phyloP scores from a whole-genome alignment of 2,888 invertebrate species.

The Drosophila pseudotalamancana region DNA sequence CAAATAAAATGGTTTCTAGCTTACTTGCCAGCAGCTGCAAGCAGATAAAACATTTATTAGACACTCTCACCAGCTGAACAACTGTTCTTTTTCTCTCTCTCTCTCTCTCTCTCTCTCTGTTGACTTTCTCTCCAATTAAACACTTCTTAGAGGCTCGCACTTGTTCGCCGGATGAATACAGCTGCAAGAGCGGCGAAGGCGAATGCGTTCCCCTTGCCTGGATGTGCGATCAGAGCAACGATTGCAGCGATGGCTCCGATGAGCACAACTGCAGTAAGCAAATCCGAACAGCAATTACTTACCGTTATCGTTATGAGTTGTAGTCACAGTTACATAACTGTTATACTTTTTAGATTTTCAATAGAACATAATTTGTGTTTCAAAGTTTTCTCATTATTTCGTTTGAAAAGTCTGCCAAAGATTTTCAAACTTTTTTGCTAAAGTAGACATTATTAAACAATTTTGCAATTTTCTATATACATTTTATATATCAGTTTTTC shows the following conservation, averaged over 20 bases:
- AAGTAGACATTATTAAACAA: too few relatives aligned
- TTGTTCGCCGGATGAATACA: constrained; percentile 94
- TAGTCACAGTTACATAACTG: constrained; percentile 14
- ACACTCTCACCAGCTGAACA: constrained; percentile 7
- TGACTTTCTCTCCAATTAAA: constrained; percentile 62
- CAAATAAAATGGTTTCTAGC: constrained; percentile 22
- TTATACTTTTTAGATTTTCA: constrained; percentile 17
- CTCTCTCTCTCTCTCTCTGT: constrained; percentile 1
- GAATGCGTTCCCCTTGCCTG: constrained; percentile 96
- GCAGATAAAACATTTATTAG: constrained; percentile 39
- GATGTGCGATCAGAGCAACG: constrained; percentile 96
- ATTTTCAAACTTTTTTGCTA: too few relatives aligned
- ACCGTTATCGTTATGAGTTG: constrained; percentile 28
- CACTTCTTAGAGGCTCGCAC: constrained; percentile 91
- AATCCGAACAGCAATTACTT: neutral
- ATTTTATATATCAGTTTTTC: too few relatives aligned
- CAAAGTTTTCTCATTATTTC: neutral
- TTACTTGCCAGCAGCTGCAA: constrained; percentile 25
- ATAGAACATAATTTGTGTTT: too few relatives aligned
- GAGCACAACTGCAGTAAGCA: constrained; percentile 96
- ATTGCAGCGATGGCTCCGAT: constrained; percentile 95
- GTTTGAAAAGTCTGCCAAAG: too few relatives aligned
- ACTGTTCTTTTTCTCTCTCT: neutral
- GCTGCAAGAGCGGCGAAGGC: constrained; percentile 92
- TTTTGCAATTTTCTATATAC: too few relatives aligned